A percentile compares a stretch with the other conserved stretches of the same genome.
Conservation (phyloP, 2,113 vertebrate species). For the Cygnus atratus region DNA sequence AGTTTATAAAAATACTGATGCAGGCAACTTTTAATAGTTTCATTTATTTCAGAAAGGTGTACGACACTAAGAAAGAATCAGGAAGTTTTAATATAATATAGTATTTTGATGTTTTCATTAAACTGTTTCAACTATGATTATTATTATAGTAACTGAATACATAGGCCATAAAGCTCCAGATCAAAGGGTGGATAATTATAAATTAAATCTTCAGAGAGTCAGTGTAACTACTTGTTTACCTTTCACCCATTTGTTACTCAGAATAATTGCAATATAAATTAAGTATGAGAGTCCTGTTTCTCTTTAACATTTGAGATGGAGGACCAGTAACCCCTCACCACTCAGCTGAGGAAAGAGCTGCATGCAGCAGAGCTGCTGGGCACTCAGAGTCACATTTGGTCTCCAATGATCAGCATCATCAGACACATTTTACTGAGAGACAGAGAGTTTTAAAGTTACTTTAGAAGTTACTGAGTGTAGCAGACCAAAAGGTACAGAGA, state of each 20-base stretch:
- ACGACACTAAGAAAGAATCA: background rate
- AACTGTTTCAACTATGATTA: background rate
- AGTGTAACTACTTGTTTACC: background rate
- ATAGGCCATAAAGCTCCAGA: background rate
- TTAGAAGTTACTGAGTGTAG: background rate
- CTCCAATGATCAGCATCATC: background rate
- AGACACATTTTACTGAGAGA: background rate
- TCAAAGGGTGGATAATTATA: background rate
- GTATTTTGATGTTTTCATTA: background rate
- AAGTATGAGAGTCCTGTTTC: background rate
- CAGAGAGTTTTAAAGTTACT: background rate
- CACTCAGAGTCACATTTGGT: accelerated
- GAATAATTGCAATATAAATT: background rate
- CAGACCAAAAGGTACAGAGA: background rate
- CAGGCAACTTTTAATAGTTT: background rate
- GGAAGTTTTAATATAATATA: background rate
- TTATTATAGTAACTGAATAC: background rate
- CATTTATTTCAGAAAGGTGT: background rate
- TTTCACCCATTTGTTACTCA: background rate
- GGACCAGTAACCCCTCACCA: background rate
- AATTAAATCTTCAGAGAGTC: background rate
- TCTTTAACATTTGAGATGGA: background rate
- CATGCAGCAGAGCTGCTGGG: background rate
- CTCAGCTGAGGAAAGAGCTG: background rate
- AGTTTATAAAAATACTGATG: background rate